A percentile compares a stretch with the other conserved stretches of the same genome.
phyloP scores from a whole-genome alignment of 1,140 invertebrate species.

The Stenopsyche tienmushanensis region DNA sequence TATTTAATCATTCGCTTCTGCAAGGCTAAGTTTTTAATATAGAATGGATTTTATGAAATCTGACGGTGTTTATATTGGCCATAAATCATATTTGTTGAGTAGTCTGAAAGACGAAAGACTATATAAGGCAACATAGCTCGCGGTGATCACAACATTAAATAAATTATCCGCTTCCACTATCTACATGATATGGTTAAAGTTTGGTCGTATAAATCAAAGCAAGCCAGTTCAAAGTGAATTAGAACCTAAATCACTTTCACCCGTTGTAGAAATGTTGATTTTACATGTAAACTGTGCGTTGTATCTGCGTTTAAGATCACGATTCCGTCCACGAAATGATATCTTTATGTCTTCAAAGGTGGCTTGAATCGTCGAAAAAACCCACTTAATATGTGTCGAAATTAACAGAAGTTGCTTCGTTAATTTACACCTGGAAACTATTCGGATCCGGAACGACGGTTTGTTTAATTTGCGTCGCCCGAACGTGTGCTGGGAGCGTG shows the following conservation, averaged over 20 bases:
- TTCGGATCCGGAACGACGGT: no score
- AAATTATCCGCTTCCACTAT: slow-evolving; percentile 4
- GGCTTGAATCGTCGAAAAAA: neutral
- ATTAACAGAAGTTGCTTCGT: neutral
- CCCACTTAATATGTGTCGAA: neutral
- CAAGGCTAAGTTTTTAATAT: no score
- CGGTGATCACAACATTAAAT: slow-evolving; percentile 5
- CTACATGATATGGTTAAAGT: slow-evolving; percentile 21
- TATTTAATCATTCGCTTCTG: no score
- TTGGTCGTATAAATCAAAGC: slow-evolving; percentile 26
- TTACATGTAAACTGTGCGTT: neutral
- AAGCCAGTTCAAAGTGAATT: neutral
- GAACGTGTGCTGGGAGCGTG: no score
- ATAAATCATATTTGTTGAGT: no score
- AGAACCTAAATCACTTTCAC: slow-evolving; percentile 30
- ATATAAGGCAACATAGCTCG: neutral
- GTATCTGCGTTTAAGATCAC: neutral
- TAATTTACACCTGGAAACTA: no score
- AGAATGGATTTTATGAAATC: no score
- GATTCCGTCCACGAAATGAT: slow-evolving; percentile 1
- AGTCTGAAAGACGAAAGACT: no score
- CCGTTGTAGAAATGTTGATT: slow-evolving; percentile 15
- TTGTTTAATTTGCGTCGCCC: no score
- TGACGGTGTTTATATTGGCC: no score
- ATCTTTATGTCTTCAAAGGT: neutral